Evolutionary conservation across 2,797 vertebrate genomes (phyloP), one percentile per base, ranked within the genome.

Genomic region (Acrossocheilus fasciatus): DNA sequence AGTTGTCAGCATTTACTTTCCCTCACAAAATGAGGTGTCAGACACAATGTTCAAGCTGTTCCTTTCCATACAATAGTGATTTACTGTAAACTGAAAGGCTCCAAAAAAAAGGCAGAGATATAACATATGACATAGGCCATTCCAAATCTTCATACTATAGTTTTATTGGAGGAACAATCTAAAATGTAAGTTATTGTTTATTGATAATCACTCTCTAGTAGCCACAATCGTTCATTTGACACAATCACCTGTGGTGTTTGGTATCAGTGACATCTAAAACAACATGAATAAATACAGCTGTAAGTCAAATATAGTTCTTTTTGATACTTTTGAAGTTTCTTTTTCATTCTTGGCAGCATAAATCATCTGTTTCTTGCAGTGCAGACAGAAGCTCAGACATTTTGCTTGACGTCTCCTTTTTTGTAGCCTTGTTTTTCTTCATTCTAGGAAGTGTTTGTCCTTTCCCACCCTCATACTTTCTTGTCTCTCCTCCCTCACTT

Each of bases 401-500:
- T 43, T 39, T 6, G 15, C 57, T 79, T 11, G 15, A 45, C 2
- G 12, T 59, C 20, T 41, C 52, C 5, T 66, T 76, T 52, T 30
- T 20, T 15, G 6, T 73, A 23, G 4, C 23, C 69, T 50, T 18
- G 12, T 59, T 72, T 86, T 80, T 52, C 23, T 30, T 57, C 14
- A 66, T 57, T 81, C 54, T 66, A 68, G 34, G 45, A 75, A 45
- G 4, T 36, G 41, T 68, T 66, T 47, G 43, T 47, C 43, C 43
- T 43, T 34, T 34, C 62, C 78, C 39, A 74, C 39, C 52, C 50
- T 80, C 26, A 77, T 62, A 59, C 66, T 36, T 17, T 34, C 72
- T 85, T 43, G 30, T 45, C 59, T 69, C 80, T 81, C 87, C 86
- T 43, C 23, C 54, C 50, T 73, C 6, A 36, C 17, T 45, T 73